A percentile compares a stretch with the other conserved stretches of the same genome.
Conservation (phyloP, 2,888 invertebrate species). For the Serrognathus titanus region DNA sequence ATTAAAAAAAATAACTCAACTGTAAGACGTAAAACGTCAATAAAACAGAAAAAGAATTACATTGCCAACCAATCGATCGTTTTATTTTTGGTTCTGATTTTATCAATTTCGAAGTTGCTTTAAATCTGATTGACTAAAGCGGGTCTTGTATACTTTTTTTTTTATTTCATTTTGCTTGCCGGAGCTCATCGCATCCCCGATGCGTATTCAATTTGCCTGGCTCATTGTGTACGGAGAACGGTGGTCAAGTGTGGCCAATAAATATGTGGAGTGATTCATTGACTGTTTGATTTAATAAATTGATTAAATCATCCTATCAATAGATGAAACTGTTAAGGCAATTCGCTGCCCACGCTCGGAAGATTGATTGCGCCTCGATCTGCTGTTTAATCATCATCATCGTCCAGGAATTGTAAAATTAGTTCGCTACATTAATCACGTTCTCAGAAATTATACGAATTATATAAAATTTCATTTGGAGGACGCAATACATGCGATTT, state of each 20-base stretch:
- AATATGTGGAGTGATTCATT: constrained; percentile 35
- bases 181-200: not conserved
- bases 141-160: not conserved
- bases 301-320: constrained; percentile 46
- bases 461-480: not conserved
- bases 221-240: constrained; percentile 5
- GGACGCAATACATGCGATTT: too few relatives aligned
- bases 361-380: constrained; percentile 27
- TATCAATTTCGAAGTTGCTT: too few relatives aligned
- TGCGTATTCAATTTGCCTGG: too few relatives aligned
- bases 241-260: constrained; percentile 32
- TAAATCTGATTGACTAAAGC: not conserved
- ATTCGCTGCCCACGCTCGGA: constrained; percentile 34
- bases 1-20: too few relatives aligned
- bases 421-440: not conserved
- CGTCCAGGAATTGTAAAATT: not conserved
- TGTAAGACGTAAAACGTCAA: too few relatives aligned
- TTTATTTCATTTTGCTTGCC: not conserved
- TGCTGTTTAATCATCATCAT: not conserved
- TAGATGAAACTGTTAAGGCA: constrained; percentile 47
- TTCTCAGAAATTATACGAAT: not conserved
- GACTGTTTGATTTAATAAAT: constrained; percentile 43
- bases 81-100: too few relatives aligned
- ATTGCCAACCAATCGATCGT: too few relatives aligned
- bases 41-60: too few relatives aligned